Evolutionary conservation across 64 coral and sea anemone species (phyloP), one percentile per base, ranked within the genome.

Genomic region (Montipora cactus): DNA sequence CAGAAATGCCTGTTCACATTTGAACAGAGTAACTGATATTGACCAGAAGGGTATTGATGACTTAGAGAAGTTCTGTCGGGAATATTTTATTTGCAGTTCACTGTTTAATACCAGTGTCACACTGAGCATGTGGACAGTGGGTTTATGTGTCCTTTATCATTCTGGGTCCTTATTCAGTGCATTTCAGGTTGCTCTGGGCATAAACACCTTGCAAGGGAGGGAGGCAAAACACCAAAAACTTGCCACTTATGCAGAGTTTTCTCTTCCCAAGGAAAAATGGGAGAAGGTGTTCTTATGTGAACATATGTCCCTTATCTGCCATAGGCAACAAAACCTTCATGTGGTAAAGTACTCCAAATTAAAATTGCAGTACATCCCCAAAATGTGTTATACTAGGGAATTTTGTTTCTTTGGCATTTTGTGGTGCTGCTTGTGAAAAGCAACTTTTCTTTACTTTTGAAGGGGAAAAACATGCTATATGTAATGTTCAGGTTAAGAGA

Each of bases 131-230:
- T 55, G 52, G 52, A 55, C 52, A 55, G 52, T 55, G 52, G 52
- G 52, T 55, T 55, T 55, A 55, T 55, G 52, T 55, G 52, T 9
- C 52, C 1, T 1, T 55, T 55, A 55, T 55, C 52, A 55, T 55
- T 55, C 52, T 9, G 5, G 52, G 52, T 55, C 52, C 52, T 55
- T 55, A 9, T 55, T 55, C 52, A 55, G 52, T 9, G 52, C 52
- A 55, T 55, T 55, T 79, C 90, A 67, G 28, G 81, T 95, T 55
- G 95, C 86, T 23, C 75, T 93, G 23, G 95, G 90, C 14, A 93
- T 96, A 78, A 96, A 93, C 67, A 90, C 95, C 5, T 93, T 96
- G 91, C 95, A 96, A 70, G 95, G 95, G 47, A 90, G 91, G 45
- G 95, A 96, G 90, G 90, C 91, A 72, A 96, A 96, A 79, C 91